Evolutionary conservation across 2,888 invertebrate species (phyloP), one percentile per base, ranked within the genome.

Genomic region (Thalpophila matura): DNA sequence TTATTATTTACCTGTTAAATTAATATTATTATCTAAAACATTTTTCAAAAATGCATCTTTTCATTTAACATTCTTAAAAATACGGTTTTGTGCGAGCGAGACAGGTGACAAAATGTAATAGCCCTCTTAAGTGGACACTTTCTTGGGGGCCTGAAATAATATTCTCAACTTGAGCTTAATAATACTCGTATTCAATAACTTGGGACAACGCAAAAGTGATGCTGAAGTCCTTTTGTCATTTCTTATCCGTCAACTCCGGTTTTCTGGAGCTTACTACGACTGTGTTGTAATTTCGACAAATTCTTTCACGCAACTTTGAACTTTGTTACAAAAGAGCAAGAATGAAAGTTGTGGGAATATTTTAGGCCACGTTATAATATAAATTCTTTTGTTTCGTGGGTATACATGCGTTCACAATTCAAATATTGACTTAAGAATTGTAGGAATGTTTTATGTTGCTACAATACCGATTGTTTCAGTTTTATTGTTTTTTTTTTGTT

Each of bases 201-300:
- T 60, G 51, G 33, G 50, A 62, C 62, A 63, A 58, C 29, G 55
- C 35, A 27, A 69, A 78, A 80, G 68, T 72, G 62, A 69, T 58
- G 62, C 51, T 42, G 38, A 56, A 63, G 45, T 50, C 61, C 66
- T 70, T 78, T 80, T 80, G 79, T 78, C 58, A 66, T 74, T 57
- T 66, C 54, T 74, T 56, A 66, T 65, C 56, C 49, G 50, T 55
- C 62, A 67, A 45, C 68, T 53, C 43, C 46, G 16, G 68, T 60
- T 62, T 51, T 49, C 29, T 46, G 42, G 31, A 57, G 59, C 59
- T 42, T 51, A 33, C 56, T 47, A 22, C 18, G 33, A 26, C 37
- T 26, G 33, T 33, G 12, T 26, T 16, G 20, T 49, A 26, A 59
- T 68, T 38, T 47, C 58, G 4, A 18, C 29, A 10, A 68, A 46